phyloP scores from a whole-genome alignment of 2,888 invertebrate genomes.

The Drosophila hamatofila region DNA sequence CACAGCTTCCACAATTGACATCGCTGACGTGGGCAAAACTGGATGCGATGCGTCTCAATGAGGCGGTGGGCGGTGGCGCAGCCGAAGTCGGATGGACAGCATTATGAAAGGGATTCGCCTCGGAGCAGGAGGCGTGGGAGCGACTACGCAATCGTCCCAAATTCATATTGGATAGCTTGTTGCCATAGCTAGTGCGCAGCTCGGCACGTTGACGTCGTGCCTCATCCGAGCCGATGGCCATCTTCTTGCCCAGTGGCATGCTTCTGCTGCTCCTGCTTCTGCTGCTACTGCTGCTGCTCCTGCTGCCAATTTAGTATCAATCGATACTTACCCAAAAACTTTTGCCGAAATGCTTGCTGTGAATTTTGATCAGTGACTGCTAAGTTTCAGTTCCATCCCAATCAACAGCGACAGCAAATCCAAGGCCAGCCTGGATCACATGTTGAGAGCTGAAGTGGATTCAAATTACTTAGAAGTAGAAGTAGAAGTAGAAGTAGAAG shows the following conservation, averaged over 20 bases:
- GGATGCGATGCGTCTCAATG: constrained; percentile 65
- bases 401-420: constrained; percentile 7
- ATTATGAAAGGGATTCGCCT: neutral
- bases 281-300: constrained; percentile 3
- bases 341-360: constrained; percentile 33
- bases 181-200: constrained; percentile 61
- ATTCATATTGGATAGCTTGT: constrained; percentile 57
- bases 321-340: constrained; percentile 15
- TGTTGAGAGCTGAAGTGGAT: neutral
- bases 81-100: neutral
- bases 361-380: constrained; percentile 37
- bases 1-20: constrained; percentile 36
- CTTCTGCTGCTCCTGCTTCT: neutral
- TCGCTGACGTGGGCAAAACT: constrained; percentile 63
- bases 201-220: constrained; percentile 62
- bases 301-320: neutral
- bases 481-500: neutral
- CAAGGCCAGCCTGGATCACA: constrained; percentile 31
- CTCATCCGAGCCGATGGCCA: constrained; percentile 31
- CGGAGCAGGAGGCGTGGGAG: neutral
- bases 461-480: neutral
- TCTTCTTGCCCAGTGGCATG: constrained; percentile 39
- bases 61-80: neutral
- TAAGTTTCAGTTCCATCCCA: neutral
- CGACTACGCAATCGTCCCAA: constrained; percentile 38